Evolutionary conservation across 2,888 invertebrate species (phyloP), one percentile per base, ranked within the genome.

Genomic region (Ptychoptera contaminata): DNA sequence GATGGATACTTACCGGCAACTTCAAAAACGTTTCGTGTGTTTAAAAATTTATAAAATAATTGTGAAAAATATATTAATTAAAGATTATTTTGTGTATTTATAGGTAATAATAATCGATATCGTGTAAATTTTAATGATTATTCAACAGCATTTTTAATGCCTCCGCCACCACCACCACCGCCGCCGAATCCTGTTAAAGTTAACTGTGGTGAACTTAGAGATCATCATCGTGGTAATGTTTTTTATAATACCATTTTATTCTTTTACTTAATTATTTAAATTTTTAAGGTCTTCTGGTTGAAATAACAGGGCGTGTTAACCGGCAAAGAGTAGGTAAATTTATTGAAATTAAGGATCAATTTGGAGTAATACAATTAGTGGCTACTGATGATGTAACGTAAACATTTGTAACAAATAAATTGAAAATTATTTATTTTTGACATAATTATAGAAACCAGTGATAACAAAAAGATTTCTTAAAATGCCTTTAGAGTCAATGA

Each of bases 251-350:
- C 8, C 12, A 16, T 7, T 38, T 5, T 7, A 2, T 2, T 16
- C 14, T 16, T 2, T 29, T 16, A 14, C 2, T 38, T 4, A 16
- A 16, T 11, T 5, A 38, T 9, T 30, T 16, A 10, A 11, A 4
- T 39, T 16, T 29, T 9, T 29, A 41, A 46, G n/a, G 23, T 5
- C n/a, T n/a, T 1, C 47, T 57, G 37, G 78, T 81, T 2, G 69
- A 64, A 29, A 56, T 82, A 5, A 71, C 70, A 50, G 82, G 82
- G 0, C 75, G 78, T 67, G 55, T 79, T 37, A 71, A 74, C 42
- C 73, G 69, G 55, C 69, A 72, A 49, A 64, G 79, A 8, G 60
- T 72, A 35, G 66, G 70, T 2, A 65, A 68, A 23, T 79, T 82
- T 56, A 58, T 78, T 1, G 69, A 76, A 31, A 55, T 82, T 1